phyloP scores from a whole-genome alignment of 2,888 invertebrate genomes.

The Nebria brevicollis region DNA sequence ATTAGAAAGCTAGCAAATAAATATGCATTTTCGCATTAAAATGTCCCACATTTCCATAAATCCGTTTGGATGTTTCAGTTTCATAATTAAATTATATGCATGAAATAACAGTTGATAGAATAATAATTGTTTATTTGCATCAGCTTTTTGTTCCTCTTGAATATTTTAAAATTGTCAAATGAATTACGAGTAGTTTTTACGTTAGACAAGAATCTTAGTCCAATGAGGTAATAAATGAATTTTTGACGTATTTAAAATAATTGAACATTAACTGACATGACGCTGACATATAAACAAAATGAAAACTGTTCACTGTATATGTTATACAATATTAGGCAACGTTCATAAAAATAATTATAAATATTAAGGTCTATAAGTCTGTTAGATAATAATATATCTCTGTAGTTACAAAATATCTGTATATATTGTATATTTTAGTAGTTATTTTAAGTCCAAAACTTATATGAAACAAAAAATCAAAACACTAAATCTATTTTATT shows the following conservation, averaged over 20 bases:
- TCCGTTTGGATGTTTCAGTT: no score
- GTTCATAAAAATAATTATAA: constrained; percentile 28
- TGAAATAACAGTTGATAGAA: no score
- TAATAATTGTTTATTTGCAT: no score
- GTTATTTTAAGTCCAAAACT: constrained; percentile 35
- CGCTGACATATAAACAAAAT: not conserved
- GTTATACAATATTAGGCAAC: constrained; percentile 12
- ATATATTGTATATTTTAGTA: constrained; percentile 46
- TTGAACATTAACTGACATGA: constrained; percentile 2
- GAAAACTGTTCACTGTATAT: constrained; percentile 10
- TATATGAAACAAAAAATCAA: constrained; percentile 27
- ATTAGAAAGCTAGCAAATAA: not conserved
- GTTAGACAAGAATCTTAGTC: not conserved
- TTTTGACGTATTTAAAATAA: constrained; percentile 6
- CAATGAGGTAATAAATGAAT: not conserved
- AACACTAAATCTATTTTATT: constrained; percentile 34
- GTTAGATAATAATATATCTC: constrained; percentile 39
- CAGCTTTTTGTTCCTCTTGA: not conserved
- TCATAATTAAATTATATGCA: no score
- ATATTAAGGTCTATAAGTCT: constrained; percentile 40
- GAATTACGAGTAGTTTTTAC: not conserved
- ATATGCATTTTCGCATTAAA: not conserved
- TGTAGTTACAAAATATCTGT: constrained; percentile 36
- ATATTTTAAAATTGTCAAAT: not conserved
- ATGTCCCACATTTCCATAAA: not conserved